Evolutionary conservation across 2,113 vertebrate species (phyloP).

Genomic region (Daubentonia madagascariensis): DNA sequence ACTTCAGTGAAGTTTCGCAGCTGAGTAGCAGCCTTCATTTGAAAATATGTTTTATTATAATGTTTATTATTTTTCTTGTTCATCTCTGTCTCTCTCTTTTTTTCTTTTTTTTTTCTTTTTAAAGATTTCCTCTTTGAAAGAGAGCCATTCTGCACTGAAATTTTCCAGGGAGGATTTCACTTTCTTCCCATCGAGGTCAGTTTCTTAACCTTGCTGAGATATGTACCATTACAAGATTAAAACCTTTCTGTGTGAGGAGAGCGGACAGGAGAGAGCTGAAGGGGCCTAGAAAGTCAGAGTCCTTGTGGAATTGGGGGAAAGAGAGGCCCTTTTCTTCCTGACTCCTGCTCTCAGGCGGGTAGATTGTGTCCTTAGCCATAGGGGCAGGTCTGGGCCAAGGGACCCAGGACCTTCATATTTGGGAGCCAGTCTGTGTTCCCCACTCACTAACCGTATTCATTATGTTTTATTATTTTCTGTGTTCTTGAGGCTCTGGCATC

Average conservation of each 20-base stretch:
- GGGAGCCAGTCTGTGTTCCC: background rate
- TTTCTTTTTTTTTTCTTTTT: background rate
- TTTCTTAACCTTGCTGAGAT: conserved; percentile 49
- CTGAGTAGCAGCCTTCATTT: background rate
- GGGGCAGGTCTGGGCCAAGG: background rate
- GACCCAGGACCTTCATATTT: background rate
- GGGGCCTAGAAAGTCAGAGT: background rate
- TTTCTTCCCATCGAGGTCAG: conserved; percentile 5
- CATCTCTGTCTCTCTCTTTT: background rate
- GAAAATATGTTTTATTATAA: background rate
- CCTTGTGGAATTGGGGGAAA: background rate
- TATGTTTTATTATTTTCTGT: background rate
- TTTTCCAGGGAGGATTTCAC: conserved; percentile 35
- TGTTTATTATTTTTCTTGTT: background rate
- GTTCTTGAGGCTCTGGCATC: background rate
- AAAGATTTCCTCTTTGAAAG: conserved; percentile 1
- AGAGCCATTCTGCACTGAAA: background rate
- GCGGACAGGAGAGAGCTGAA: background rate
- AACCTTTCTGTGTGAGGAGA: conserved; percentile 19
- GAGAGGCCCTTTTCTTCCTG: conserved; percentile 11
- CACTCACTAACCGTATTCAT: background rate
- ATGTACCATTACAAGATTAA: conserved; percentile 42
- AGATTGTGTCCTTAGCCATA: background rate
- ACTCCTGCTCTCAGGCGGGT: background rate
- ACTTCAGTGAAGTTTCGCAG: conserved; percentile 28